phyloP scores from a whole-genome alignment of 37 sponge, comb jelly and placozoan species.

The Chondrilla cf. caribensis region DNA sequence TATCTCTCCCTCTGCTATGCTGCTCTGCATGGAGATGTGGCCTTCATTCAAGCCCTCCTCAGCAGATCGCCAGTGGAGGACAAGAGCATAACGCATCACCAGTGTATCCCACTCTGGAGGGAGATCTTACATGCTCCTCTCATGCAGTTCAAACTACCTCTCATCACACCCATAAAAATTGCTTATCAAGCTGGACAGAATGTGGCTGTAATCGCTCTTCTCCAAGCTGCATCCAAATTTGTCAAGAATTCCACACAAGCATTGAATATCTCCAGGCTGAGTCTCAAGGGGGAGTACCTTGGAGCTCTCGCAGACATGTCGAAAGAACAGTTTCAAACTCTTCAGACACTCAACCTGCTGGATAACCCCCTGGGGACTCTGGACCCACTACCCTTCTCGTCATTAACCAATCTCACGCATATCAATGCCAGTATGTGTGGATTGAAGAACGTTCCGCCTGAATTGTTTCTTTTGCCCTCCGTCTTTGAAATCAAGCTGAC shows the following conservation, averaged over 20 bases:
- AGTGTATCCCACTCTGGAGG: not conserved
- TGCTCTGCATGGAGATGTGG: conserved; percentile 35
- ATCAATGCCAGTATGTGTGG: not conserved
- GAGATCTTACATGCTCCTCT: not conserved
- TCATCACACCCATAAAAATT: not conserved
- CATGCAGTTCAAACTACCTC: not conserved
- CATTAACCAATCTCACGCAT: not conserved
- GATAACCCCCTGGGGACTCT: not conserved
- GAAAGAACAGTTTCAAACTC: not conserved
- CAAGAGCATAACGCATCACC: not conserved
- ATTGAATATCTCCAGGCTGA: not conserved
- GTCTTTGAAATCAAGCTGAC: conserved; percentile 51
- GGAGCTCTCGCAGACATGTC: not conserved
- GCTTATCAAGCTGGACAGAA: not conserved
- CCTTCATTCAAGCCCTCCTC: conserved; percentile 17
- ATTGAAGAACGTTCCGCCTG: conserved; percentile 22
- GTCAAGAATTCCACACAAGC: not conserved
- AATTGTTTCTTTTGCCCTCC: conserved; percentile 40
- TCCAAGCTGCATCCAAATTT: not conserved
- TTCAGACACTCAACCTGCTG: not conserved
- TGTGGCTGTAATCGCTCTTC: not conserved
- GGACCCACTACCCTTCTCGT: not conserved
- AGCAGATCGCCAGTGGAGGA: not conserved
- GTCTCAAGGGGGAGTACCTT: not conserved
- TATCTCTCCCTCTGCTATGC: conserved; percentile 63